Evolutionary conservation across 2,113 vertebrate genomes (phyloP), one percentile per base, ranked within the genome.

Genomic region (Thalassoma bifasciatum): DNA sequence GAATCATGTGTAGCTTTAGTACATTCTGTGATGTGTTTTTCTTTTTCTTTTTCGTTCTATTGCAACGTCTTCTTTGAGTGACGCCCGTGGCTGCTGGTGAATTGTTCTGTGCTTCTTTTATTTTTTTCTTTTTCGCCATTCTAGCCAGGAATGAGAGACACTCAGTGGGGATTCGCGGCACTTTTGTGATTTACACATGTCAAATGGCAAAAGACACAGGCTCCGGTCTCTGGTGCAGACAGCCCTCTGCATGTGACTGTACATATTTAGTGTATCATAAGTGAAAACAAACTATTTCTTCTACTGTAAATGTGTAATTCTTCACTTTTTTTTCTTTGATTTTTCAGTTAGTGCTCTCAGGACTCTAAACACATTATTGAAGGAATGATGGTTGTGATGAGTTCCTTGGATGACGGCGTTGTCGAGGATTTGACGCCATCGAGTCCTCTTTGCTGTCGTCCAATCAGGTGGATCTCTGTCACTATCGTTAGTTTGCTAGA

Each of bases 261-360:
- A 94, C 85, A 93, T 92, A 93, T 84, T 90, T 87, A 91, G 88
- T 97, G 97, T 99, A 98, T 92, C 88, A 94, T 94, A 94, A 90
- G 88, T 91, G 88, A 92, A 91, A 92, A 87, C 88, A 87, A 96
- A 92, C 90, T 96, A 95, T 94, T 93, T 94, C 95, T 97, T 95
- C 81, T 94, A 94, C 95, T 97, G 93, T 97, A 94, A 95, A 96
- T 97, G 95, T 95, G 86, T 90, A 93, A 88, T 90, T 92, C 90
- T 91, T 94, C 90, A 86, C 86, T 86, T 72, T 83, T 81, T 87
- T 91, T 94, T 93, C 94, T 95, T 93, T 93, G 91, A 94, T 85
- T 95, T 95, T 88, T 95, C 92, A 79, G 96, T 96, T 97, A 96
- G 96, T 96, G 96, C 96, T 97, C 98, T 99, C 98, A 99, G 98